A percentile compares a stretch with the other conserved stretches of the same genome.
phyloP scores from a whole-genome alignment of 30 jellyfish, hydroid and myxozoan genomes.

The Mastigias papua region DNA sequence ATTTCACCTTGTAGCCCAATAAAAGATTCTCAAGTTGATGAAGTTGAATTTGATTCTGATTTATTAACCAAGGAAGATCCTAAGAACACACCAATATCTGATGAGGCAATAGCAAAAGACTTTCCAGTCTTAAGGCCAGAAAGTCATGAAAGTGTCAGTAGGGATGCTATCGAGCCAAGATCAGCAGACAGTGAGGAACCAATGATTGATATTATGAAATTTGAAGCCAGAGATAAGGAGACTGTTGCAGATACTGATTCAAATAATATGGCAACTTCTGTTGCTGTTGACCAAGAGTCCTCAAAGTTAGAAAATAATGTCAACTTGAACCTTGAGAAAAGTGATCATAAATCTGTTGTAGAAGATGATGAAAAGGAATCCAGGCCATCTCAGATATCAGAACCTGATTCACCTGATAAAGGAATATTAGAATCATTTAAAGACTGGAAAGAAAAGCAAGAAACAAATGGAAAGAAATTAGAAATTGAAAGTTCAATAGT shows the following conservation, averaged over 20 bases:
- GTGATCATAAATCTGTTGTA: too few relatives aligned
- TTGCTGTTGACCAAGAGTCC: background rate
- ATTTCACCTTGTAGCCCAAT: background rate
- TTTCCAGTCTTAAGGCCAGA: background rate
- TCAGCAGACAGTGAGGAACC: background rate
- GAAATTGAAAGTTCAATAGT: constrained; percentile 41
- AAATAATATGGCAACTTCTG: background rate
- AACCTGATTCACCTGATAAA: background rate
- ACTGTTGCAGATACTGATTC: background rate
- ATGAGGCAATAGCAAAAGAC: background rate
- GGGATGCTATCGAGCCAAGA: background rate
- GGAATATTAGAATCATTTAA: constrained; percentile 82
- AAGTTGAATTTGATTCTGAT: constrained; percentile 23
- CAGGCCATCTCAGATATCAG: background rate
- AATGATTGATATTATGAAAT: constrained; percentile 35
- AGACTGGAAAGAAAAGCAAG: constrained; percentile 93
- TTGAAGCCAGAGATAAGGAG: background rate
- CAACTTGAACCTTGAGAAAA: background rate
- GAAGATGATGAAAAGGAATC: too few relatives aligned
- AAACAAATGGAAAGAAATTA: constrained; percentile 43
- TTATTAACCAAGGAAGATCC: background rate
- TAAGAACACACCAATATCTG: background rate
- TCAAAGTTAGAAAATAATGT: background rate
- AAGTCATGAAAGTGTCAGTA: background rate
- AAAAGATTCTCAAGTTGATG: constrained; percentile 9